Evolutionary conservation across 2,113 vertebrate species (phyloP).

Genomic region (Girardinichthys multiradiatus): DNA sequence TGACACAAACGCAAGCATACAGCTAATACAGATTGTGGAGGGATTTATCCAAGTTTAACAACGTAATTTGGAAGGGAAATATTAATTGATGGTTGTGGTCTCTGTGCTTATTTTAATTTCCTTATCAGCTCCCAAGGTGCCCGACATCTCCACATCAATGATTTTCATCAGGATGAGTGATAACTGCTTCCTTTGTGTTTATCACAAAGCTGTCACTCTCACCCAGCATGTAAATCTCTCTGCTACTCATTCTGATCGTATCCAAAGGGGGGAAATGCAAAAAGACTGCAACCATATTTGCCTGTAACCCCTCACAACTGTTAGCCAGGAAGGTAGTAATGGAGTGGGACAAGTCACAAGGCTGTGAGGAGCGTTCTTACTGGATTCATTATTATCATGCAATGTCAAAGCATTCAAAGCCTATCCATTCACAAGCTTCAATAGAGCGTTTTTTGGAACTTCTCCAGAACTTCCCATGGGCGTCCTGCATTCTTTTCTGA

Average conservation of each 20-base stretch:
- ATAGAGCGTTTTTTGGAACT: neutral
- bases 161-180: slow-evolving; percentile 37
- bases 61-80: slow-evolving; percentile 47
- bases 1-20: neutral
- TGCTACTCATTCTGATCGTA: neutral
- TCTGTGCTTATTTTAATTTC: slow-evolving; percentile 20
- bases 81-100: slow-evolving; percentile 14
- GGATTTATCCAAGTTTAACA: slow-evolving; percentile 38
- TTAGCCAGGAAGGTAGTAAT: slow-evolving; percentile 40
- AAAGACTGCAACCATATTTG: neutral
- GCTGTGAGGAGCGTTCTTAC: slow-evolving; percentile 34
- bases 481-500: neutral
- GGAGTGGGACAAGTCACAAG: slow-evolving; percentile 36
- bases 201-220: slow-evolving; percentile 15
- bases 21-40: neutral
- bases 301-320: slow-evolving; percentile 9
- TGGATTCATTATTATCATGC: slow-evolving; percentile 54
- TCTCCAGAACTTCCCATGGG: neutral
- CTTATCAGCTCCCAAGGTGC: slow-evolving; percentile 22
- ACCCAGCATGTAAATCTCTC: slow-evolving; percentile 31
- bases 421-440: neutral
- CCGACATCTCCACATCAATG: slow-evolving; percentile 36
- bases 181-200: slow-evolving; percentile 35
- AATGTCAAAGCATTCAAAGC: slow-evolving; percentile 66
- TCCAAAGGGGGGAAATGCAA: neutral